A percentile compares a stretch with the other conserved stretches of the same genome.
phyloP scores from a whole-genome alignment of 1,140 invertebrate species.

The Drosophila ogumai region DNA sequence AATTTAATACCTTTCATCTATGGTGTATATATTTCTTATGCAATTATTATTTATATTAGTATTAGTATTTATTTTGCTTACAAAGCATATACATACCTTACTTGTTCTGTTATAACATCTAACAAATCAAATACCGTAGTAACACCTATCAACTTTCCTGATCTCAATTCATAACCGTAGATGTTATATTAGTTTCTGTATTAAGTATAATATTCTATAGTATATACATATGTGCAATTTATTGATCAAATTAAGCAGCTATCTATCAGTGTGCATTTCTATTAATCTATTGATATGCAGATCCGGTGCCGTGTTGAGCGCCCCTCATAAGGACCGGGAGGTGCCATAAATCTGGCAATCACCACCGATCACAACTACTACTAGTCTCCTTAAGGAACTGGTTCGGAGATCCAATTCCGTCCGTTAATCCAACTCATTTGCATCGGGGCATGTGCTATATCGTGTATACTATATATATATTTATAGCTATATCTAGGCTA shows the following conservation, averaged over 20 bases:
- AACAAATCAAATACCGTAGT: neutral
- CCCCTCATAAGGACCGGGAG: constrained; percentile 19
- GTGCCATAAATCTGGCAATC: constrained; percentile 35
- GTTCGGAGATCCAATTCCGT: constrained; percentile 23
- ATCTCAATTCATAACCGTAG: neutral
- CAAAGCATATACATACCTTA: neutral
- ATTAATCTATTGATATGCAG: constrained; percentile 42
- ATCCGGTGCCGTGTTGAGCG: constrained; percentile 12
- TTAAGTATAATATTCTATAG: neutral
- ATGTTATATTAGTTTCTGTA: constrained; percentile 3
- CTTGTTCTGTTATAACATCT: neutral
- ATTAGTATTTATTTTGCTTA: neutral
- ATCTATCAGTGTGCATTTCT: constrained; percentile 46
- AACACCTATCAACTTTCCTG: neutral
- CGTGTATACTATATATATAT: constrained; percentile 3
- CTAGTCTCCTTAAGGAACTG: constrained; percentile 13
- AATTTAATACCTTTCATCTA: neutral
- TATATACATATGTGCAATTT: constrained; percentile 3
- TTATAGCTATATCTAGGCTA: constrained; percentile 4
- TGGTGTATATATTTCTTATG: neutral
- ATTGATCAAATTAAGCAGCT: constrained; percentile 38
- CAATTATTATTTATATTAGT: neutral
- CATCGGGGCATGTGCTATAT: constrained; percentile 36
- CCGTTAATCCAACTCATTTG: constrained; percentile 43
- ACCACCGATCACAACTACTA: constrained; percentile 4